Evolutionary conservation across 1,140 invertebrate genomes (phyloP).

Genomic region (Melanaphis sacchari): DNA sequence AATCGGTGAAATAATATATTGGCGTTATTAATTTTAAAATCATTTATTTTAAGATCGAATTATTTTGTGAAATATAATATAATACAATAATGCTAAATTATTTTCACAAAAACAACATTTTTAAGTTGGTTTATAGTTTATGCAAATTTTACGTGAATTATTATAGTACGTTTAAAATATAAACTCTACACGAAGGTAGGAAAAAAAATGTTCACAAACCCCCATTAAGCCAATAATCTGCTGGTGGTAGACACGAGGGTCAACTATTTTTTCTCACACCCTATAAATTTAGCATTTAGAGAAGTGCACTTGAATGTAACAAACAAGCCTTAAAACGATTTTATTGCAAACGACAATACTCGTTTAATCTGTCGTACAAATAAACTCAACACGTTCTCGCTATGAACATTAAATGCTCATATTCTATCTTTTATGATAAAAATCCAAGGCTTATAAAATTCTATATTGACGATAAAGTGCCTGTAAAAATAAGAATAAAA

Average conservation of each 20-base stretch:
- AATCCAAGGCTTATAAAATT: neutral
- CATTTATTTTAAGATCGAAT: neutral
- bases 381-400: conserved; percentile 10
- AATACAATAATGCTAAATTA: neutral
- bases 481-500: neutral
- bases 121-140: neutral
- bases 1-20: neutral
- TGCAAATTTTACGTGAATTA: neutral
- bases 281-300: conserved; percentile 22
- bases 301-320: conserved; percentile 25
- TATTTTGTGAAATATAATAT: neutral
- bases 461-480: neutral
- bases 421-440: neutral
- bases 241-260: conserved; percentile 25
- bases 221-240: conserved; percentile 12
- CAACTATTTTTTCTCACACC: neutral
- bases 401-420: neutral
- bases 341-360: neutral
- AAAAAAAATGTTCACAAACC: neutral
- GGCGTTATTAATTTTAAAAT: neutral
- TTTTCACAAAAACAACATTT: neutral
- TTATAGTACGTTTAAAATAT: neutral
- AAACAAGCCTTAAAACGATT: conserved; percentile 15
- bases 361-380: conserved; percentile 38
- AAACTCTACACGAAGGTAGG: neutral